Evolutionary conservation across 2,113 vertebrate genomes (phyloP).

Genomic region (Chaetorhynchus papuensis): DNA sequence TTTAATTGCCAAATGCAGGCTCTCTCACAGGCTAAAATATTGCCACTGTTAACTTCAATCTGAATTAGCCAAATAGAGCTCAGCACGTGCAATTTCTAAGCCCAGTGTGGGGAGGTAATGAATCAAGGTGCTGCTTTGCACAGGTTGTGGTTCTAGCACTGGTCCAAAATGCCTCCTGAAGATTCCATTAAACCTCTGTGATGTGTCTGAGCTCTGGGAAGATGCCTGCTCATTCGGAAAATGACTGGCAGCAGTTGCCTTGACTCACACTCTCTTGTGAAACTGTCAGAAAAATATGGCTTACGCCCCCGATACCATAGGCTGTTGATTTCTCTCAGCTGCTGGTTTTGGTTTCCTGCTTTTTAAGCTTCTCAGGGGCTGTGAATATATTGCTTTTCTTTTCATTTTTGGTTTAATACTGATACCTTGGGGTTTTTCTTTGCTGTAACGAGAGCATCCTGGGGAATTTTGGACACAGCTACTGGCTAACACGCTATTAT

Average conservation of each 20-base stretch:
- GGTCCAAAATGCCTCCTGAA: not conserved
- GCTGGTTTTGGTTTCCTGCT: not conserved
- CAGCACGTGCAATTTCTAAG: not conserved
- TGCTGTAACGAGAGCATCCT: not conserved
- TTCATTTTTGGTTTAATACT: not conserved
- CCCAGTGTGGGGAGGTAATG: accelerated
- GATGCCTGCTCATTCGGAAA: not conserved
- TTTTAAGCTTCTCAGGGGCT: not conserved
- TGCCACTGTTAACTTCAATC: not conserved
- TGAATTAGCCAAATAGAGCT: not conserved
- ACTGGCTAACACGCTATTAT: not conserved
- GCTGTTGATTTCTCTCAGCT: constrained; percentile 12
- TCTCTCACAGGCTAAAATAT: not conserved
- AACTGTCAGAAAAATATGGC: constrained; percentile 21
- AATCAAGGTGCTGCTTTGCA: not conserved
- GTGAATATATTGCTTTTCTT: not conserved
- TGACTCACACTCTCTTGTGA: not conserved
- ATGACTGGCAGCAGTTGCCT: not conserved
- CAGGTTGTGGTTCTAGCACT: not conserved
- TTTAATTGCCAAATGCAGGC: not conserved
- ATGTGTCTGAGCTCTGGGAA: not conserved
- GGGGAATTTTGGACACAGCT: not conserved
- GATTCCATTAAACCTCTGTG: not conserved
- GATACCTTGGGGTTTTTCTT: not conserved
- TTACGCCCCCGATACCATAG: not conserved